Conservation (phyloP, 1,140 invertebrate genomes). For the Propsilocerus akamusi region DNA sequence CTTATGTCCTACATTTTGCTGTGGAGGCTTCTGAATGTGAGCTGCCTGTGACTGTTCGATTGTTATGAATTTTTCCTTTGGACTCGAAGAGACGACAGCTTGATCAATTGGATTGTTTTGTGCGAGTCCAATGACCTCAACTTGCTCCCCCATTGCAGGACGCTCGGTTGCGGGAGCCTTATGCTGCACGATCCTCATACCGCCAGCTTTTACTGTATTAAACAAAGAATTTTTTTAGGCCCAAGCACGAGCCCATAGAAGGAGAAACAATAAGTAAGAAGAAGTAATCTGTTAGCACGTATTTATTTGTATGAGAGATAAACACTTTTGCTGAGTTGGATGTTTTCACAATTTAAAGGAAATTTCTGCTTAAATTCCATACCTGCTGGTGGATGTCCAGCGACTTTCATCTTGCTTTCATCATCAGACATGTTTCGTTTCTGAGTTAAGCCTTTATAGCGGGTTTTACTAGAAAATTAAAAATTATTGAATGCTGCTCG, state of each 20-base stretch:
- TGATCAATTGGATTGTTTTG: background rate
- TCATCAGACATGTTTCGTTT: constrained; percentile 1
- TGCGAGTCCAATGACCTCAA: constrained; percentile 11
- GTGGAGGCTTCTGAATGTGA: background rate
- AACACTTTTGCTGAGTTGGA: background rate
- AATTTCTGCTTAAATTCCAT: background rate
- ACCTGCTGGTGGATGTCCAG: background rate
- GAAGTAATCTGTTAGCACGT: background rate
- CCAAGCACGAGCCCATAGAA: background rate
- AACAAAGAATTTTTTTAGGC: constrained; percentile 9
- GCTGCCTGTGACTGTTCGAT: too few relatives aligned
- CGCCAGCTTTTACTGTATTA: constrained; percentile 68
- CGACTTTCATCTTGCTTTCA: background rate
- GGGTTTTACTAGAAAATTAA: too few relatives aligned
- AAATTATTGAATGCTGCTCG: too few relatives aligned
- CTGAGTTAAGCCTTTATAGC: too few relatives aligned
- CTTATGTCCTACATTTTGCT: background rate
- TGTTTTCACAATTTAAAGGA: too few relatives aligned
- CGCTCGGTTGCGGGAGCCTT: constrained; percentile 46
- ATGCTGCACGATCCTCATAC: constrained; percentile 80
- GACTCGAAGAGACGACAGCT: background rate
- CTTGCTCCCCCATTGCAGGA: constrained; percentile 34
- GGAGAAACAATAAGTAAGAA: background rate
- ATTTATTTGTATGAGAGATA: too few relatives aligned
- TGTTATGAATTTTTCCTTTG: too few relatives aligned